Conservation (phyloP, 2,888 invertebrate species). For the Margaritifera margaritifera region DNA sequence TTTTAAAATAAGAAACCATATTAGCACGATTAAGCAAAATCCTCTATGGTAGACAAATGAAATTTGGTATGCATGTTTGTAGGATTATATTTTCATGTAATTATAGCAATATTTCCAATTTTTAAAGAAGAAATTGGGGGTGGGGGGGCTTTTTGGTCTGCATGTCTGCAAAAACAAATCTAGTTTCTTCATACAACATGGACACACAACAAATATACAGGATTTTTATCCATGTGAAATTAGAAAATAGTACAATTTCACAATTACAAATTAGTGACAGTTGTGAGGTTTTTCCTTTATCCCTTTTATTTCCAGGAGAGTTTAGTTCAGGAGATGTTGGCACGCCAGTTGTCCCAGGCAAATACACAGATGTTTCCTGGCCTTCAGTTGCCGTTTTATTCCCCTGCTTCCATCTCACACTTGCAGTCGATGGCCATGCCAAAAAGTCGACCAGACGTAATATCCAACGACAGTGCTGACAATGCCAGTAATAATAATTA, state of each 20-base stretch:
- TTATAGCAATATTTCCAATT: too few relatives aligned
- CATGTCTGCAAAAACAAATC: too few relatives aligned
- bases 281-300: too few relatives aligned
- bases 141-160: too few relatives aligned
- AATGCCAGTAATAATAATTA: constrained; percentile 54
- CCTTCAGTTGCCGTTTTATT: constrained; percentile 64
- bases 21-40: too few relatives aligned
- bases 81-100: too few relatives aligned
- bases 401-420: constrained; percentile 74
- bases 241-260: not conserved
- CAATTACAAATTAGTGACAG: not conserved
- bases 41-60: too few relatives aligned
- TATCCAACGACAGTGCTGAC: constrained; percentile 36
- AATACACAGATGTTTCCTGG: constrained; percentile 54
- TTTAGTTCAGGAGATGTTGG: constrained; percentile 64
- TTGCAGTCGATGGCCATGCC: constrained; percentile 76
- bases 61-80: too few relatives aligned
- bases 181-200: too few relatives aligned
- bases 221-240: not conserved
- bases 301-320: constrained; percentile 54
- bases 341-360: constrained; percentile 58
- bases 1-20: too few relatives aligned
- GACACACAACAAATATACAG: too few relatives aligned
- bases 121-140: too few relatives aligned
- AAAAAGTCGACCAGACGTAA: constrained; percentile 71